Percentiles rank a stretch among this genome's conserved stretches.
Evolutionary conservation across 1,140 invertebrate genomes (phyloP).

Genomic region (Wiebesia pumilae): DNA sequence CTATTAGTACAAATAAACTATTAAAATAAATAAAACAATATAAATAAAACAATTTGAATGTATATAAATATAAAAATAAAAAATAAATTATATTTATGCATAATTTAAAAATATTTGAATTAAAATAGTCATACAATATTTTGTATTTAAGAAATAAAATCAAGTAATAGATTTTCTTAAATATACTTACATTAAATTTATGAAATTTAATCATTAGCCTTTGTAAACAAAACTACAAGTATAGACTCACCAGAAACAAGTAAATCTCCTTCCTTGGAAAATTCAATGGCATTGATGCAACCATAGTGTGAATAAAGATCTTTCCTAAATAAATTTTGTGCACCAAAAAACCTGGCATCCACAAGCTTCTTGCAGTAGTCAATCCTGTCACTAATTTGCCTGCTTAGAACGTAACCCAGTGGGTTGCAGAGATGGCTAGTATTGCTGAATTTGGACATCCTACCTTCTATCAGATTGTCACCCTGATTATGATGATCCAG

Average conservation of each 20-base stretch:
- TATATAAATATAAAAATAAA: too few species aligned
- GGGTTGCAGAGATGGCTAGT: conserved; percentile 67
- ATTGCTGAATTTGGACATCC: not conserved
- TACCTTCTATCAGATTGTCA: not conserved
- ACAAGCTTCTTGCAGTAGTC: conserved; percentile 77
- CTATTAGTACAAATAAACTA: too few species aligned
- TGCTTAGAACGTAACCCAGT: conserved; percentile 72
- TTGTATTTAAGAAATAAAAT: not conserved
- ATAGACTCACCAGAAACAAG: conserved; percentile 87
- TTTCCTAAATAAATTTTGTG: conserved; percentile 86
- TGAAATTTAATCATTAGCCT: not conserved
- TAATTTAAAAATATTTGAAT: too few species aligned
- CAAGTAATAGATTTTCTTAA: not conserved
- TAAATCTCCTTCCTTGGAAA: conserved; percentile 89
- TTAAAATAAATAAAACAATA: too few species aligned
- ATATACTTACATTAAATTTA: not conserved
- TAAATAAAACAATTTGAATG: too few species aligned
- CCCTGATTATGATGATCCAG: not conserved
- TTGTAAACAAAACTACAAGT: conserved; percentile 41
- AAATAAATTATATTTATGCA: too few species aligned
- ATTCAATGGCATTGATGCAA: conserved; percentile 97
- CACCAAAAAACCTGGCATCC: conserved; percentile 78
- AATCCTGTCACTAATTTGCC: conserved; percentile 74
- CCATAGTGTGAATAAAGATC: conserved; percentile 93
- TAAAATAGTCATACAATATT: too few species aligned